Evolutionary conservation across 1,140 invertebrate genomes (phyloP).

Genomic region (Zaprionus vittiger): DNA sequence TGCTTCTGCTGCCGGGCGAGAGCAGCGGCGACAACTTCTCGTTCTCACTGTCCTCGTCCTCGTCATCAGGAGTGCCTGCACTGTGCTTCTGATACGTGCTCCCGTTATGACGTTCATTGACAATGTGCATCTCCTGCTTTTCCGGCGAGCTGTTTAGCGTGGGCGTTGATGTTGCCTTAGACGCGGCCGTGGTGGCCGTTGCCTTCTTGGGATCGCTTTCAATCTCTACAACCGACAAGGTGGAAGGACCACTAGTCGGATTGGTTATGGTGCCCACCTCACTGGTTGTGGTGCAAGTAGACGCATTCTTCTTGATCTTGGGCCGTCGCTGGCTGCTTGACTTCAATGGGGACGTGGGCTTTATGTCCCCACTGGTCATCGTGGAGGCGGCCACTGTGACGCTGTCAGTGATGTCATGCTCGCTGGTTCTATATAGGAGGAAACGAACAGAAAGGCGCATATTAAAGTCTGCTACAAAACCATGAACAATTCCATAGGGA

Average conservation of each 20-base stretch:
- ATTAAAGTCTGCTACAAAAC: no score
- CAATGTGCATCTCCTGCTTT: constrained; percentile 73
- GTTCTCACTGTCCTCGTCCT: constrained; percentile 92
- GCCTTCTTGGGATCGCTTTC: constrained; percentile 63
- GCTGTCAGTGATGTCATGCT: constrained; percentile 52
- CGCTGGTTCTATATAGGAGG: constrained; percentile 38
- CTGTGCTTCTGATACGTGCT: constrained; percentile 44
- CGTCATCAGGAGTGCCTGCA: constrained; percentile 49
- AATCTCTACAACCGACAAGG: constrained; percentile 57
- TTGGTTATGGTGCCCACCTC: constrained; percentile 72
- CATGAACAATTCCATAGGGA: no score
- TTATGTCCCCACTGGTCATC: constrained; percentile 63
- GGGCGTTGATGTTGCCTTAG: constrained; percentile 29
- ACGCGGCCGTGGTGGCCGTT: constrained; percentile 38
- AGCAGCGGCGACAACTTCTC: constrained; percentile 91
- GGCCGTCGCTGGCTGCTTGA: constrained; percentile 68
- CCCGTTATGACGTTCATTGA: constrained; percentile 73
- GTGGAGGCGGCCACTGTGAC: constrained; percentile 55
- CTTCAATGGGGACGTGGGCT: constrained; percentile 71
- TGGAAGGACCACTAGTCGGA: constrained; percentile 33
- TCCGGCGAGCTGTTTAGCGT: constrained; percentile 35
- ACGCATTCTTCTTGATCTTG: constrained; percentile 78
- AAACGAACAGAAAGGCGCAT: not conserved
- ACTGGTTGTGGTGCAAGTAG: constrained; percentile 72
- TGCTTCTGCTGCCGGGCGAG: constrained; percentile 85